Conservation (phyloP, 2,797 vertebrate species). For the Hemitrygon akajei region DNA sequence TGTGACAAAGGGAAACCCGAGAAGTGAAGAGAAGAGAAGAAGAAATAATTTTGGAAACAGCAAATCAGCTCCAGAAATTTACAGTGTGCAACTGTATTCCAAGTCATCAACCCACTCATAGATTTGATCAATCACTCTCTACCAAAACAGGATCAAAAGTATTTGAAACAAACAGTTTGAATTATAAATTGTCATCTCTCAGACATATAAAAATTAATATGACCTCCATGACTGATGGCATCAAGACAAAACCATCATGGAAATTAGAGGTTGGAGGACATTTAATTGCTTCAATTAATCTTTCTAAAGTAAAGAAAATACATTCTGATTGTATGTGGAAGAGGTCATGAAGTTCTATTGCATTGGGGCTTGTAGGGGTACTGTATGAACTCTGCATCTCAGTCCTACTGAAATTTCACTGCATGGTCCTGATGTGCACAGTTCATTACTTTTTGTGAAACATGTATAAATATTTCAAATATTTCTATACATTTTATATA, state of each 20-base stretch:
- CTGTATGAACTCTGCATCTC: background rate
- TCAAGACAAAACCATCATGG: background rate
- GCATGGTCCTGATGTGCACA: background rate
- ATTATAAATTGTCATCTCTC: background rate
- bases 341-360: background rate
- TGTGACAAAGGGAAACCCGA: background rate
- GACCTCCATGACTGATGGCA: background rate
- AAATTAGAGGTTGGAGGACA: background rate
- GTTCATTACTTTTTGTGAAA: background rate
- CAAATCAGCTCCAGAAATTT: background rate
- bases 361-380: background rate
- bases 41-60: background rate
- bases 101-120: background rate
- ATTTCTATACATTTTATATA: background rate
- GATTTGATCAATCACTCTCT: background rate
- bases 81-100: background rate
- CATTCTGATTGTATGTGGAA: background rate
- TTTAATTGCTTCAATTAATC: conserved; percentile 16
- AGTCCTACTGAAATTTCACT: background rate
- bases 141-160: background rate
- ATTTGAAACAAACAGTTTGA: background rate
- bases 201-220: background rate
- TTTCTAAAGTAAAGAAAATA: background rate
- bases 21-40: background rate
- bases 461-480: conserved; percentile 19